Percentiles rank a stretch among this genome's conserved stretches.
phyloP scores from a whole-genome alignment of 1,140 invertebrate genomes.

The Myzus persicae region DNA sequence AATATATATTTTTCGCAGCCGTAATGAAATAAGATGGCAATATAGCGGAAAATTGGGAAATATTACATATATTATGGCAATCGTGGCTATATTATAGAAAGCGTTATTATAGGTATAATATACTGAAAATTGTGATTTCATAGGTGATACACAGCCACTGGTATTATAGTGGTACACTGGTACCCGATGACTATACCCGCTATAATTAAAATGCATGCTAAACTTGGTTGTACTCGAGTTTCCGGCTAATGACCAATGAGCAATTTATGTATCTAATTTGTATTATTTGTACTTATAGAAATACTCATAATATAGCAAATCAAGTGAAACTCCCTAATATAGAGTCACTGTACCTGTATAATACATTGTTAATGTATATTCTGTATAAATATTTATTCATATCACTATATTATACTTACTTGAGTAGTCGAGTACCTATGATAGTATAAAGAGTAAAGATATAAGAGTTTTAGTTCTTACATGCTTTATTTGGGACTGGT shows the following conservation, averaged over 20 bases:
- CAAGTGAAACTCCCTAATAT: neutral
- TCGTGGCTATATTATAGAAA: neutral
- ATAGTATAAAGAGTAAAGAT: too few species aligned
- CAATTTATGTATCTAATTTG: neutral
- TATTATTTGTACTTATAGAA: neutral
- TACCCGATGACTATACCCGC: too few species aligned
- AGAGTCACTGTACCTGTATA: neutral
- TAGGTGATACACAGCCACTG: too few species aligned
- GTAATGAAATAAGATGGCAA: neutral
- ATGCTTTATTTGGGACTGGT: too few species aligned
- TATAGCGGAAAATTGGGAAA: neutral
- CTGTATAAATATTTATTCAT: neutral
- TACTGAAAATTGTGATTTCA: neutral
- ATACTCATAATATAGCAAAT: neutral
- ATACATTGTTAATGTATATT: neutral
- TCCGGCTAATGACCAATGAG: neutral
- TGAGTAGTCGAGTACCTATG: too few species aligned
- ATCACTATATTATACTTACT: too few species aligned
- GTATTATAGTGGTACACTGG: neutral
- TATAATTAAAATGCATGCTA: neutral
- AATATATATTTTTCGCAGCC: neutral
- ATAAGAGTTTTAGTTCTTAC: too few species aligned
- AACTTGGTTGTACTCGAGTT: neutral
- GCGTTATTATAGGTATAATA: neutral
- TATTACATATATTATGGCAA: neutral